Evolutionary conservation across 2,113 vertebrate genomes (phyloP).

Genomic region (Edolisoma coerulescens): DNA sequence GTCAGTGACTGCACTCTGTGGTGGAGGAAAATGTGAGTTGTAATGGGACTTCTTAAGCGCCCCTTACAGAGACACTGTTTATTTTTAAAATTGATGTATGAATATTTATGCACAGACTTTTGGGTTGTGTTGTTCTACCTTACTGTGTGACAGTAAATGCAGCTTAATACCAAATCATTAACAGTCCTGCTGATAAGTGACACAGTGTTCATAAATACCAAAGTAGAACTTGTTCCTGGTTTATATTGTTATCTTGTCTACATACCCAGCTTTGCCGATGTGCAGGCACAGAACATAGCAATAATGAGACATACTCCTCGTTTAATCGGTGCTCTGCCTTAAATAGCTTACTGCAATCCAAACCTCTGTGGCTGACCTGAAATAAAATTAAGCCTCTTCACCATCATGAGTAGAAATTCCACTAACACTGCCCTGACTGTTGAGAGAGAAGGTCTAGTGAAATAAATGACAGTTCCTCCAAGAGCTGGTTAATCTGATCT

Average conservation of each 20-base stretch:
- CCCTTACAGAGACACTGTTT: not conserved
- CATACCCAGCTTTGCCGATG: not conserved
- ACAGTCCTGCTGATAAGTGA: not conserved
- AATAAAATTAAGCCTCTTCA: not conserved
- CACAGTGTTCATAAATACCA: not conserved
- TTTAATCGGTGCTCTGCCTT: not conserved
- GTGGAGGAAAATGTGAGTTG: not conserved
- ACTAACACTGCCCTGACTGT: not conserved
- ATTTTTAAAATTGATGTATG: not conserved
- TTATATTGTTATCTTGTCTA: not conserved
- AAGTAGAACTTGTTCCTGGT: not conserved
- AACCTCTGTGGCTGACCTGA: not conserved
- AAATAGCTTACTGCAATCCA: not conserved
- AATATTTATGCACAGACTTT: not conserved
- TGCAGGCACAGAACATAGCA: not conserved
- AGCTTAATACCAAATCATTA: not conserved
- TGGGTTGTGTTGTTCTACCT: not conserved
- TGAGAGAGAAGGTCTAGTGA: not conserved
- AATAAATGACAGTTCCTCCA: not conserved
- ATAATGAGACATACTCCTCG: not conserved
- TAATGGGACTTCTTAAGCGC: not conserved
- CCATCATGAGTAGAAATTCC: not conserved
- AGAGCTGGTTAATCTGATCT: not conserved
- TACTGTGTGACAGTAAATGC: not conserved
- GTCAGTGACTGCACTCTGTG: not conserved